phyloP scores from a whole-genome alignment of 2,113 vertebrate genomes.

The Mus spicilegus region DNA sequence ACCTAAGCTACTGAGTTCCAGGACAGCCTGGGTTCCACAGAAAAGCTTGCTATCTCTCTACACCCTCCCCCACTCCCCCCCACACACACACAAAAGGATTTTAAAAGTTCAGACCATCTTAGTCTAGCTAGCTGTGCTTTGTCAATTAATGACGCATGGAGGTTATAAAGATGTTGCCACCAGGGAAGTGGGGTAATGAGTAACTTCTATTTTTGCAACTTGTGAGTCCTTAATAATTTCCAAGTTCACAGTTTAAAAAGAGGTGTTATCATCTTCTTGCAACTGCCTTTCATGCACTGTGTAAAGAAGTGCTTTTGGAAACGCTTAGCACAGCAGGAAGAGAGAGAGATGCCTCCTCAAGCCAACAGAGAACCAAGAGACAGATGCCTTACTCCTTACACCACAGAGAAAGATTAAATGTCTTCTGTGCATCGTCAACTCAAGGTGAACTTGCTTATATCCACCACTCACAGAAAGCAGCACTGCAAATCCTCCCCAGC shows the following conservation, averaged over 20 bases:
- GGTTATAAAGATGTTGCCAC: no score
- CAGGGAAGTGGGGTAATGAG: no score
- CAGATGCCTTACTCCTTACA: not conserved
- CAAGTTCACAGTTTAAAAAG: not conserved
- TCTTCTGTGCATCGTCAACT: not conserved
- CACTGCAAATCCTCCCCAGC: not conserved
- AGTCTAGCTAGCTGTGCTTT: not conserved
- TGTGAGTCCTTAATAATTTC: not conserved
- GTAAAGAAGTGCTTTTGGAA: not conserved
- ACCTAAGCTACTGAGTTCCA: not conserved
- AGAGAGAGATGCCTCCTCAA: not conserved
- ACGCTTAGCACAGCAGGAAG: not conserved
- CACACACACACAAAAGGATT: no score
- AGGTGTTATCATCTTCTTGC: not conserved
- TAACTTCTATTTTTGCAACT: not conserved
- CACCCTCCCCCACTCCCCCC: no score
- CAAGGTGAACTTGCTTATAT: no score
- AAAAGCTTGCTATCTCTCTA: not conserved
- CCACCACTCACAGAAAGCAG: not conserved
- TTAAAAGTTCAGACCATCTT: not conserved
- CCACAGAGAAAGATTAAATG: not conserved
- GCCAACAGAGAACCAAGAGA: not conserved
- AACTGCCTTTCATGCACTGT: not conserved
- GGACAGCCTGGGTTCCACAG: not conserved
- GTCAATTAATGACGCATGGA: not conserved